Conservation (phyloP, 1,140 invertebrate species). For the Nephila pilipes region DNA sequence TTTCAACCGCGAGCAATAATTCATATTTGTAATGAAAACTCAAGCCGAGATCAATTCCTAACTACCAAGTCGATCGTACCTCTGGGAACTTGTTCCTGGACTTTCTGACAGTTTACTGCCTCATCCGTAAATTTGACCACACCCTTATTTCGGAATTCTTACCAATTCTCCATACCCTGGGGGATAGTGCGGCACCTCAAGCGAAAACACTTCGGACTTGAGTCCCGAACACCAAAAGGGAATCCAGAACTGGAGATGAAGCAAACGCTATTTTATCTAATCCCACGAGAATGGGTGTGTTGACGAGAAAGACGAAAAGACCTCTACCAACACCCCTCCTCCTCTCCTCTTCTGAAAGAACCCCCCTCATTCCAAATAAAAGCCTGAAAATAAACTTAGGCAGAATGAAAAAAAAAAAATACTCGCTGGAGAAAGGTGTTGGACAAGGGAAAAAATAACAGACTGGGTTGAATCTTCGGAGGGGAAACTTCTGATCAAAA, state of each 20-base stretch:
- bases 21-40: constrained; percentile 24
- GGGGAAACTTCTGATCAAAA: constrained; percentile 65
- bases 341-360: neutral
- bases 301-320: constrained; percentile 39
- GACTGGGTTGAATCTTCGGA: constrained; percentile 10
- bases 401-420: neutral
- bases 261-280: constrained; percentile 39
- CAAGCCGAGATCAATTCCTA: neutral
- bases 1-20: neutral
- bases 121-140: constrained; percentile 13
- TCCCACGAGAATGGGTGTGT: constrained; percentile 36
- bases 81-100: neutral
- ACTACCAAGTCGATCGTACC: neutral
- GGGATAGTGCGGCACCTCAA: neutral
- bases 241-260: neutral
- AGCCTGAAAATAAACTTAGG: constrained; percentile 26
- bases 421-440: neutral
- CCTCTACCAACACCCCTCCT: neutral
- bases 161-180: neutral
- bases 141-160: constrained; percentile 26
- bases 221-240: neutral
- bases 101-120: neutral
- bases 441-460: constrained; percentile 40
- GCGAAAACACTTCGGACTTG: constrained; percentile 15
- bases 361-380: constrained; percentile 36